Evolutionary conservation across 2,888 invertebrate genomes (phyloP).

Genomic region (Heliothis peltigera): DNA sequence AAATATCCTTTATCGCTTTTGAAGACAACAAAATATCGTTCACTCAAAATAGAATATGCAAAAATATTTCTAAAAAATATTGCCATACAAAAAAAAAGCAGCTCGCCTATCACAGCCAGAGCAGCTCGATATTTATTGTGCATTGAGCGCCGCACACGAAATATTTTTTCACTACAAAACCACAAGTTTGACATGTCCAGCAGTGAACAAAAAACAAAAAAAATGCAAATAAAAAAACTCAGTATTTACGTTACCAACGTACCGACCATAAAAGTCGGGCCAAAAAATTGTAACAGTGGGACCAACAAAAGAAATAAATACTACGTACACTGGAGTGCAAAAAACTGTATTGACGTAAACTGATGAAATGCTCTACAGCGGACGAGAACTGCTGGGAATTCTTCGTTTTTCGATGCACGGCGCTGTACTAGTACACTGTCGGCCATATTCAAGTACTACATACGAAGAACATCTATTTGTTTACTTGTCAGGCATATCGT

Average conservation of each 20-base stretch:
- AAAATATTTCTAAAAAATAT: conserved; percentile 11
- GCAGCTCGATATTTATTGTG: conserved; percentile 44
- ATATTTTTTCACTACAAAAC: conserved; percentile 52
- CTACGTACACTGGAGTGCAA: conserved; percentile 52
- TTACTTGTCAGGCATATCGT: conserved; percentile 16
- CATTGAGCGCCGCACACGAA: conserved; percentile 48
- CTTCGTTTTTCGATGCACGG: conserved; percentile 35
- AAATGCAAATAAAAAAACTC: conserved; percentile 27
- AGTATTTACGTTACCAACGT: conserved; percentile 57
- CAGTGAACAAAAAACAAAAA: conserved; percentile 50
- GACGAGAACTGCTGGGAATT: conserved; percentile 33
- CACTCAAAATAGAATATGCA: conserved; percentile 3
- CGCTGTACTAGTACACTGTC: conserved; percentile 35
- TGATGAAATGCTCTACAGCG: conserved; percentile 57
- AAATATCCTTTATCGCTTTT: too few relatives aligned
- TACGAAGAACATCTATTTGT: conserved; percentile 31
- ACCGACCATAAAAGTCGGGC: conserved; percentile 57
- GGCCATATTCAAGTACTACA: conserved; percentile 15
- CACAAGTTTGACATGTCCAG: conserved; percentile 57
- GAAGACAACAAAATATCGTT: neutral
- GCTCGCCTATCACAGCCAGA: conserved; percentile 42
- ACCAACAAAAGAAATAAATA: conserved; percentile 58
- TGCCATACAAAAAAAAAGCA: conserved; percentile 8
- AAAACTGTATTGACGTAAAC: conserved; percentile 58
- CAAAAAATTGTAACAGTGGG: conserved; percentile 56